Conservation (phyloP, 1,140 invertebrate species). For the Neodiprion lecontei region DNA sequence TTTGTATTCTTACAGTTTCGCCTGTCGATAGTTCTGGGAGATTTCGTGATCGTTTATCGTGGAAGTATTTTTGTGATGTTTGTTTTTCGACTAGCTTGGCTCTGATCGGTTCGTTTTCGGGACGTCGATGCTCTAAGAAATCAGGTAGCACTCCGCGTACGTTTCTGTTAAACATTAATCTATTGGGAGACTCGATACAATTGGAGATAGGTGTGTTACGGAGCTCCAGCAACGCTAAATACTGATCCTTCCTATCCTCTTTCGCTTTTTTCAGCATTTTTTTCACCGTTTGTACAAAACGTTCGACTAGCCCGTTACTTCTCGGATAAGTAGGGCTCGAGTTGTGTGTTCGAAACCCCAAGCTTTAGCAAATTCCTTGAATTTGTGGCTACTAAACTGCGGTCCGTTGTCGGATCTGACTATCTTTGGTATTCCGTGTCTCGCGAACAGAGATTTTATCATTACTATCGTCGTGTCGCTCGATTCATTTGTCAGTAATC, state of each 20-base stretch:
- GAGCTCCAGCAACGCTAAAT: slow-evolving; percentile 35
- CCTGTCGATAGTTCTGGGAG: too few relatives aligned
- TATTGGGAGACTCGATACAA: not conserved
- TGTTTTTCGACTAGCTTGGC: too few relatives aligned
- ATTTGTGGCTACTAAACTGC: slow-evolving; percentile 47
- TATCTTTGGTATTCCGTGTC: too few relatives aligned
- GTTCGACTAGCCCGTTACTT: slow-evolving; percentile 38
- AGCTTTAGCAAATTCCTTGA: slow-evolving; percentile 43
- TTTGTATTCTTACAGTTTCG: too few relatives aligned
- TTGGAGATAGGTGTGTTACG: slow-evolving; percentile 11
- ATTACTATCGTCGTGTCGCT: slow-evolving; percentile 52
- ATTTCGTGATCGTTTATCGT: too few relatives aligned
- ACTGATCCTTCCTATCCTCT: slow-evolving; percentile 28
- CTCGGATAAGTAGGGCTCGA: slow-evolving; percentile 39
- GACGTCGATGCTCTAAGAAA: too few relatives aligned
- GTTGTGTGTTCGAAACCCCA: slow-evolving; percentile 39
- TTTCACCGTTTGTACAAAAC: slow-evolving; percentile 34
- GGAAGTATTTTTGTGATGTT: too few relatives aligned
- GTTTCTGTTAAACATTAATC: slow-evolving; percentile 2
- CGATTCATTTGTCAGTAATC: slow-evolving; percentile 47
- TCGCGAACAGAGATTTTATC: too few relatives aligned
- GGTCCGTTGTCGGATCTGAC: too few relatives aligned
- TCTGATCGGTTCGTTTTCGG: too few relatives aligned
- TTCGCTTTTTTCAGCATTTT: slow-evolving; percentile 34
- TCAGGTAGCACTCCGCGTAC: not conserved